Percentiles rank a stretch among this genome's conserved stretches.
Evolutionary conservation across 2,888 invertebrate genomes (phyloP).

Genomic region (Iselma pallidipennis): DNA sequence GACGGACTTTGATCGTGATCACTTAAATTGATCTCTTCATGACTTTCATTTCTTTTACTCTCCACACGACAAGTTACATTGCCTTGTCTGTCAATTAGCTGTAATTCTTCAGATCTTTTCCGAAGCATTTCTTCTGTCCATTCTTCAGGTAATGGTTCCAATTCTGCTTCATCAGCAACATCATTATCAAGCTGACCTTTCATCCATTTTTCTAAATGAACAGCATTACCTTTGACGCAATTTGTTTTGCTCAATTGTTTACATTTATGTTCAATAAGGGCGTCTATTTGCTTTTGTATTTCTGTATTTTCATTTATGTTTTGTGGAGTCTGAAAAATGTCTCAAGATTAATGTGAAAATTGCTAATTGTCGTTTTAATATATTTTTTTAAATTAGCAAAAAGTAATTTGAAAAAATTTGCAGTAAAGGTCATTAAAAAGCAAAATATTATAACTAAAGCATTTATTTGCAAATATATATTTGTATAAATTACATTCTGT

Average conservation of each 20-base stretch:
- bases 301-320: constrained; percentile 48
- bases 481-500: constrained; percentile 48
- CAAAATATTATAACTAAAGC: constrained; percentile 50
- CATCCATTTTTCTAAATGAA: constrained; percentile 82
- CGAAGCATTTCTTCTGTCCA: constrained; percentile 76
- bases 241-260: constrained; percentile 65
- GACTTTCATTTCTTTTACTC: constrained; percentile 44
- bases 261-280: constrained; percentile 67
- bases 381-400: constrained; percentile 6
- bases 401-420: constrained; percentile 1
- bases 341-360: constrained; percentile 33
- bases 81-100: constrained; percentile 60
- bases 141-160: constrained; percentile 64
- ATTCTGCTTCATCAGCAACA: constrained; percentile 45
- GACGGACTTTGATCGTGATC: constrained; percentile 71
- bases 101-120: constrained; percentile 71
- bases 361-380: constrained; percentile 1
- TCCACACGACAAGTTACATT: constrained; percentile 32
- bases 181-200: constrained; percentile 69
- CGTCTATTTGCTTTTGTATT: constrained; percentile 60
- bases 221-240: constrained; percentile 70
- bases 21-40: constrained; percentile 56
- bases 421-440: constrained; percentile 47
- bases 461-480: constrained; percentile 54
- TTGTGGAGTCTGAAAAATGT: constrained; percentile 50